A percentile compares a stretch with the other conserved stretches of the same genome.
phyloP scores from a whole-genome alignment of 2,797 vertebrate species.

The Yasuhikotakia modesta region DNA sequence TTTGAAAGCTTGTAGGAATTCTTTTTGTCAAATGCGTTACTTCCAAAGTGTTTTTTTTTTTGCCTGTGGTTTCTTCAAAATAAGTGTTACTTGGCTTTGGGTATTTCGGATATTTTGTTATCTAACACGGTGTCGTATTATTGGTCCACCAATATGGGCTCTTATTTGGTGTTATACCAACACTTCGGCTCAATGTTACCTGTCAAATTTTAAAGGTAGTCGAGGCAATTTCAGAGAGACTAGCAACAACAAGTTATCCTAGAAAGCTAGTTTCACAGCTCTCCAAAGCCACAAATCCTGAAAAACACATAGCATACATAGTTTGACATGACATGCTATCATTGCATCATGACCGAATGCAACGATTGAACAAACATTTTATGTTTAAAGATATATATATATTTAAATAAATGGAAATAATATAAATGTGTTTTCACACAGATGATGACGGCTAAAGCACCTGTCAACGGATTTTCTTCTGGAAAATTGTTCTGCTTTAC shows the following conservation, averaged over 20 bases:
- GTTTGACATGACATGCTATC: too few relatives aligned
- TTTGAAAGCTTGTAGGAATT: conserved; percentile 55
- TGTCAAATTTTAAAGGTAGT: not conserved
- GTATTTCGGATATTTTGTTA: not conserved
- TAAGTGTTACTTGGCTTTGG: not conserved
- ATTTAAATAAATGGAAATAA: too few relatives aligned
- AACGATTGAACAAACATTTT: too few relatives aligned
- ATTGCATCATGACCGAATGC: too few relatives aligned
- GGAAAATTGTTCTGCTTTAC: conserved; percentile 42
- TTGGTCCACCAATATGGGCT: not conserved
- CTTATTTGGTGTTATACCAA: not conserved
- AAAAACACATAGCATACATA: too few relatives aligned
- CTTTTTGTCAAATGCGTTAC: not conserved
- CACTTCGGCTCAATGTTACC: not conserved
- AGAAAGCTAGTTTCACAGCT: too few relatives aligned
- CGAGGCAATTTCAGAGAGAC: too few relatives aligned
- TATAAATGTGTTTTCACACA: not conserved
- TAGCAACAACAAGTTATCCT: too few relatives aligned
- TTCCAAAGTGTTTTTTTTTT: not conserved
- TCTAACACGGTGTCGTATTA: not conserved
- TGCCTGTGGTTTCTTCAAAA: conserved; percentile 25
- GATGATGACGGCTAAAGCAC: conserved; percentile 6
- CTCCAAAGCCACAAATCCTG: too few relatives aligned
- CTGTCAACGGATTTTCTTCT: conserved; percentile 25
- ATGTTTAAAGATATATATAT: too few relatives aligned